Base-by-base conservation (phyloP, 2,113 vertebrate genomes). In the Burhinus bistriatus region DNA sequence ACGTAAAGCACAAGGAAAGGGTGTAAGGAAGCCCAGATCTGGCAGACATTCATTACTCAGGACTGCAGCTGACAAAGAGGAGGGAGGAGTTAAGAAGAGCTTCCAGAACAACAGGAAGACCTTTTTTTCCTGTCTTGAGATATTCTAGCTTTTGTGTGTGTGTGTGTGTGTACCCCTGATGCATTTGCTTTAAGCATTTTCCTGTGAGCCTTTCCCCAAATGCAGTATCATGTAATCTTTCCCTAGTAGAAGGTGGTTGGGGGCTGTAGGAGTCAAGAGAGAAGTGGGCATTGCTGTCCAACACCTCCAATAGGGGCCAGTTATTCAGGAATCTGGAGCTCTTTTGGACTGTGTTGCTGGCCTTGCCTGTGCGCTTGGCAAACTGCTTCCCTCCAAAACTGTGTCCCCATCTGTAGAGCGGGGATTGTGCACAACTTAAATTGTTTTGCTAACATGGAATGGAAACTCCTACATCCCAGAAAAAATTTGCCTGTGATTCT, bases 131-230 rank as follows among this genome's bases (percentile, higher is more conserved):
- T 49, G 49, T 49, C 21, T 49, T 49, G 49, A 49, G 49, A 49
- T 49, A 49, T 49, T 49, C 22, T 49, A 49, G 49, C 49, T 49
- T 49, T 49, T 49, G 47, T 5, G n/a, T 16, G 59, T 17, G 8
- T 26, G 6, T 23, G 19, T 45, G 59, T 80, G 42, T 52, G 23
- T 95, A 88, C 65, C 77, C 70, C 61, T 92, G 51, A 77, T 65
- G 49, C 29, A 44, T 89, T 87, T 90, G 40, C 87, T 96, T 97
- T 93, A 82, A 57, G 30, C 34, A 54, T 89, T 79, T 96, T 87
- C 89, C 71, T 58, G 16, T 69, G 29, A 77, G 30, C 9, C 36
- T 80, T 80, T 58, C 42, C 87, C 62, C 40, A 89, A 55, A 71
- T 42, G 38, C 70, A 92, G 21, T 89, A 79, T 71, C 64, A 36